Evolutionary conservation across 2,888 invertebrate species (phyloP).

Genomic region (Cerastoderma edule): DNA sequence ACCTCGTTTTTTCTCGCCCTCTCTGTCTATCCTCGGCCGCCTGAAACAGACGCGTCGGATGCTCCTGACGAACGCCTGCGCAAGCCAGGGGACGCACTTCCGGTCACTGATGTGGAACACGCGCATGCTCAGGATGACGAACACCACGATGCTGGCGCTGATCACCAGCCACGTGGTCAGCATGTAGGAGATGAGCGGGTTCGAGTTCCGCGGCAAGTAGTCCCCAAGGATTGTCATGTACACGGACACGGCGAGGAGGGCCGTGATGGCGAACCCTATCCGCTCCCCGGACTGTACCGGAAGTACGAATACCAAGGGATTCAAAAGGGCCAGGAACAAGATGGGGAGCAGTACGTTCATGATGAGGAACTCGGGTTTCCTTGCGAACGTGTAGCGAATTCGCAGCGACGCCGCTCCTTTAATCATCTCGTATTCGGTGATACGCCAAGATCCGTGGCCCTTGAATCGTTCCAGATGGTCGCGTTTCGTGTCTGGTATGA

Average conservation of each 20-base stretch:
- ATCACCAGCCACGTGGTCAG: slow-evolving; percentile 15
- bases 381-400: not conserved
- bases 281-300: slow-evolving; percentile 25
- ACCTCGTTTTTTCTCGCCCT: too few species aligned
- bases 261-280: slow-evolving; percentile 22
- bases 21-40: not conserved
- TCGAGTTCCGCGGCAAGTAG: slow-evolving; percentile 15
- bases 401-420: not conserved
- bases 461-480: slow-evolving; percentile 10
- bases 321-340: slow-evolving; percentile 20
- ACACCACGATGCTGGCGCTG: slow-evolving; percentile 19
- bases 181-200: slow-evolving; percentile 21
- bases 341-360: slow-evolving; percentile 25
- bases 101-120: slow-evolving; percentile 5
- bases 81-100: slow-evolving; percentile 9
- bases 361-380: slow-evolving; percentile 25
- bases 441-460: slow-evolving; percentile 23
- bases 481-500: not conserved
- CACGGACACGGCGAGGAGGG: slow-evolving; percentile 27
- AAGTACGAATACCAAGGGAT: slow-evolving; percentile 25
- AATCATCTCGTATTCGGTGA: not conserved
- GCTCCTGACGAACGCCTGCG: slow-evolving; percentile 10
- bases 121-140: slow-evolving; percentile 20
- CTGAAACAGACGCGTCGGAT: slow-evolving; percentile 11
- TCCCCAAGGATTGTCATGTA: slow-evolving; percentile 26